phyloP scores from a whole-genome alignment of 2,113 vertebrate species.

The Herpetotheres cachinnans region DNA sequence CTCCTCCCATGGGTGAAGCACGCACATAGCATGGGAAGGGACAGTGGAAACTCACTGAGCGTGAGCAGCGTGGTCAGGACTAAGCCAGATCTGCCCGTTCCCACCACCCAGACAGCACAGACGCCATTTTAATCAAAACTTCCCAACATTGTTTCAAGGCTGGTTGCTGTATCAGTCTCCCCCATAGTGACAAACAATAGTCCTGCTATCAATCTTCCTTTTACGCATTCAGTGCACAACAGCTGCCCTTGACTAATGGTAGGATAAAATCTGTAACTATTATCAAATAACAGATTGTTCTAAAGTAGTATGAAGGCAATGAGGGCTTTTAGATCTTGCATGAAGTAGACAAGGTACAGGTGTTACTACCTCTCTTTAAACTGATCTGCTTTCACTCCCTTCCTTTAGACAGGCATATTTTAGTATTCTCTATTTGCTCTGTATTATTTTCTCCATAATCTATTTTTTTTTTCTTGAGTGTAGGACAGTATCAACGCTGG shows the following conservation, averaged over 20 bases:
- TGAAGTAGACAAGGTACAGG: background rate
- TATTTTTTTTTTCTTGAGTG: background rate
- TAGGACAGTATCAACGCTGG: background rate
- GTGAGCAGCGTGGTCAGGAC: background rate
- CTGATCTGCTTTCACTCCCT: background rate
- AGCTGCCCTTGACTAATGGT: background rate
- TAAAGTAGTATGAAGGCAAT: background rate
- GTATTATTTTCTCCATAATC: background rate
- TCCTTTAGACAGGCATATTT: background rate
- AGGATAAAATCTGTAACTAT: background rate
- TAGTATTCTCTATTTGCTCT: background rate
- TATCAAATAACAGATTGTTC: background rate
- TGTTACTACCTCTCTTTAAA: background rate
- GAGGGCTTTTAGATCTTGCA: background rate
- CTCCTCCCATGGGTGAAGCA: background rate
- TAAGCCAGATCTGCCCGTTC: rapidly evolving
- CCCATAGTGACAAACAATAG: background rate
- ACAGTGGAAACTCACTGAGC: background rate
- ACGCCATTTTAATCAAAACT: background rate
- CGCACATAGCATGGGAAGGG: background rate
- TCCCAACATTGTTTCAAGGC: background rate
- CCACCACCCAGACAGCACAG: background rate
- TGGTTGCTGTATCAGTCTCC: background rate
- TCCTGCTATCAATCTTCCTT: background rate
- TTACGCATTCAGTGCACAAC: background rate